Evolutionary conservation across 2,113 vertebrate species (phyloP), one percentile per base, ranked within the genome.

Genomic region (Cyphomyrus plagiostoma): DNA sequence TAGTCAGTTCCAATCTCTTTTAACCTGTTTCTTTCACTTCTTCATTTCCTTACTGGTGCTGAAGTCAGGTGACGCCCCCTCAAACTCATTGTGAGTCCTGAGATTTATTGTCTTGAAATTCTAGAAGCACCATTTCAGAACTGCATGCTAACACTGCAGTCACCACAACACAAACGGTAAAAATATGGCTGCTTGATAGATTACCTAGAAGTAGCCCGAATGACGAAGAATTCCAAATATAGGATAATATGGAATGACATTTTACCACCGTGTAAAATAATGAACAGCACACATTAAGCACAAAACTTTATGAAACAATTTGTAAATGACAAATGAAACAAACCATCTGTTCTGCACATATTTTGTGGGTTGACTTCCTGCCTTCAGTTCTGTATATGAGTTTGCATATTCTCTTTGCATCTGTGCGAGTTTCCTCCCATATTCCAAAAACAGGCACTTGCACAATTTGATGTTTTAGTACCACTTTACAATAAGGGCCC

Each of bases 1-100:
- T 30, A 70, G 26, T 92, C 93, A 93, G 91, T 95, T 94, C 91
- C 80, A 50, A 48, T 93, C 93, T 93, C 74, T 88, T 26, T 4
- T 2, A 46, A 17, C 30, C 87, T 84, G 50, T 77, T 85, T 3
- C 3, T 91, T 88, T 92, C 93, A 92, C 91, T 94, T 95, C 93
- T 91, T 91, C 89, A 46, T 92, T 89, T 23, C 10, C 4, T 52
- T 82, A 80, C 35, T 80, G 74, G 74, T 80, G 74, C 15, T 15
- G 15, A 17, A 80, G 35, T 80, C 35, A 80, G 11, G 74, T 19
- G 74, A 80, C 74, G 7, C 62, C 3, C 0, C 62, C 26, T 30
- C 26, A 70, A 70, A 70, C 26, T 70, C n/a, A 13, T 19, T 19
- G 13, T 0, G 30, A 80, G 35, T 80, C 74, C 74, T 80, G 74